Conservation (phyloP, 1,140 invertebrate genomes). For the Hylaeus volcanicus region DNA sequence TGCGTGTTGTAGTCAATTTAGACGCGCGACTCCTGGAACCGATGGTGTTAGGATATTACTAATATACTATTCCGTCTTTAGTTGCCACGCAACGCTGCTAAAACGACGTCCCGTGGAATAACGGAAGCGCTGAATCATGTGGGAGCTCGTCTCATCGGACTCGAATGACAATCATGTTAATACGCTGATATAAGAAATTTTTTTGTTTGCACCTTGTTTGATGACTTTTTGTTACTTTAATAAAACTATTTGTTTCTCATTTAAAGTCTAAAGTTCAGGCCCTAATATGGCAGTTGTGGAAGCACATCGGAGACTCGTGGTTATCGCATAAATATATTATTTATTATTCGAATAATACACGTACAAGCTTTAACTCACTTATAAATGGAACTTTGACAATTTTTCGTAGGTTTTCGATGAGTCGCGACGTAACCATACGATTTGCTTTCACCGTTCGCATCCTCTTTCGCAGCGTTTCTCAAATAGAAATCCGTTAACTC, state of each 20-base stretch:
- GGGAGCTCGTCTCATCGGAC: constrained; percentile 81
- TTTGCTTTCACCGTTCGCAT: not conserved
- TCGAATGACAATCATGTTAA: constrained; percentile 66
- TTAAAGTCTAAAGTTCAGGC: not conserved
- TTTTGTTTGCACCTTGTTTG: not conserved
- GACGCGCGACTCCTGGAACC: too few relatives aligned
- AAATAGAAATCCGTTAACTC: too few relatives aligned
- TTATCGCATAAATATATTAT: constrained; percentile 61
- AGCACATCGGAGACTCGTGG: not conserved
- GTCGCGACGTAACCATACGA: not conserved
- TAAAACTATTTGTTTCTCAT: constrained; percentile 1
- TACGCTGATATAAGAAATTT: not conserved
- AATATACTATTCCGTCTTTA: constrained; percentile 61
- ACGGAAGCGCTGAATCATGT: constrained; percentile 81
- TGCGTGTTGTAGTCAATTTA: not conserved
- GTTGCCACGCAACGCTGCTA: constrained; percentile 79
- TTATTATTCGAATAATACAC: constrained; percentile 51
- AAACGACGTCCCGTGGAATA: constrained; percentile 78
- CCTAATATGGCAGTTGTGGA: too few relatives aligned
- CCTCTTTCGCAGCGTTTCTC: not conserved
- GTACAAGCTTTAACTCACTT: not conserved
- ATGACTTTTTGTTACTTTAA: not conserved
- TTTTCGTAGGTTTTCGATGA: not conserved
- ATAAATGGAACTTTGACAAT: not conserved
- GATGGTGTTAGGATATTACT: too few relatives aligned